Base-by-base conservation (phyloP, 2,888 invertebrate genomes). In the Latrodectus hesperus region DNA sequence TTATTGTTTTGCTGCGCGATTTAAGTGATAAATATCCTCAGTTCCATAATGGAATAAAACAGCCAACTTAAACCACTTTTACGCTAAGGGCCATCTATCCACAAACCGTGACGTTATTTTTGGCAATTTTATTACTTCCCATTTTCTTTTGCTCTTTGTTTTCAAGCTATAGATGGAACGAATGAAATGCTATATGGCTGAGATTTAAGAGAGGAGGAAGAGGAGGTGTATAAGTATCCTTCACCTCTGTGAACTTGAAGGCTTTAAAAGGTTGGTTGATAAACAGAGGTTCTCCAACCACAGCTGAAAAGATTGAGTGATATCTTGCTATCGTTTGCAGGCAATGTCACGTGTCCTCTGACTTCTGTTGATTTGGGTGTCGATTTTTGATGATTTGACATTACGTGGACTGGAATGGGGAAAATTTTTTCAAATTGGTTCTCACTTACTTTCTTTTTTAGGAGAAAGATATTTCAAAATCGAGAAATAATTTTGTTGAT, bases 41-140 rank as follows among this genome's bases (percentile, higher is more conserved):
- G 51, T 17, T 17, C 17, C 51, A 65, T 78, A 70, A 78, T 78
- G 67, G 70, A 78, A 78, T 78, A 70, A 78, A 49, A 70, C 17
- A 52, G 70, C 52, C 78, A 78, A 70, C 78, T 78, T 78, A 55
- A 78, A 78, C 70, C 70, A 70, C 53, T 70, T 78, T 70, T 53
- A 6, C 60, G 26, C 53, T 51, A 67, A 64, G 60, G 26, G n/a
- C 76, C 76, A 76, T 78, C 78, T 70, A 70, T 78, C 67, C 65
- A 67, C 8, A n/a, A 17, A 49, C 51, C 76, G 38, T 76, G 76
- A 76, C 76, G 67, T 67, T 76, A 76, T 65, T 76, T 76, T 76
- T 65, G 51, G 49, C 76, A 76, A 65, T 76, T 76, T 76, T 76
- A 76, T 76, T 64, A 76, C 67, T 67, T 51, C 76, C 76, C 76